These are phyloP conservation scores for Cuniculus paca DNA, from an alignment of 2,797 vertebrate species.

Conservation along the genomic window DNA sequence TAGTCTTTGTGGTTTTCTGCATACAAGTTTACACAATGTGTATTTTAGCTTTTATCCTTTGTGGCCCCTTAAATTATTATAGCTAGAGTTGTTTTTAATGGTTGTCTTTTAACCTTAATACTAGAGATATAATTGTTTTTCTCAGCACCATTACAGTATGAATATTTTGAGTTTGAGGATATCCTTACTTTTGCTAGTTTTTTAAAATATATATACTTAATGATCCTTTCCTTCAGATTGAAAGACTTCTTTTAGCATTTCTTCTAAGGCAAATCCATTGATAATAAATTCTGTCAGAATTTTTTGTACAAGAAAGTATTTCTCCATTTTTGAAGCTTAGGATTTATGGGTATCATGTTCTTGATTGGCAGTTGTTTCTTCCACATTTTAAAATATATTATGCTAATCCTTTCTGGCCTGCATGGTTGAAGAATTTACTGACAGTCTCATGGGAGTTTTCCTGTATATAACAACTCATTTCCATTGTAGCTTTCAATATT, in stretches of 20 bases:
- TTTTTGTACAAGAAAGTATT: too few species aligned
- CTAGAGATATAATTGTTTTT: neutral
- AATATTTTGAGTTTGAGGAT: neutral
- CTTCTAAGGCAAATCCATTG: neutral
- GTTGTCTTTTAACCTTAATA: neutral
- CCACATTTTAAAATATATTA: neutral
- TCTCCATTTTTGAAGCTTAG: too few species aligned
- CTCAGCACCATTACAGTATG: neutral
- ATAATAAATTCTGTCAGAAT: too few species aligned
- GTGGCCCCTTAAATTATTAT: neutral
- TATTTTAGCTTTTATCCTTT: neutral
- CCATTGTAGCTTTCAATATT: neutral
- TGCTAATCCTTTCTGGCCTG: neutral
- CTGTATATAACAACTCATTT: neutral
- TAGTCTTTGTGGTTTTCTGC: too few species aligned
- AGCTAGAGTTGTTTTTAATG: neutral
- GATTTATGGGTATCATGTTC: too few species aligned
- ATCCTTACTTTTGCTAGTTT: neutral
- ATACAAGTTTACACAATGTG: neutral
- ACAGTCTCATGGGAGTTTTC: neutral
- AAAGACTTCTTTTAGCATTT: too few species aligned
- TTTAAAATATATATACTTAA: too few species aligned
- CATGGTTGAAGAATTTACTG: neutral
- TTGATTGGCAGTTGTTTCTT: too few species aligned
- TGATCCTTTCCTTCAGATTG: too few species aligned